Evolutionary conservation across 2,797 vertebrate species (phyloP), one percentile per base, ranked within the genome.

Genomic region (Alectoris magna): DNA sequence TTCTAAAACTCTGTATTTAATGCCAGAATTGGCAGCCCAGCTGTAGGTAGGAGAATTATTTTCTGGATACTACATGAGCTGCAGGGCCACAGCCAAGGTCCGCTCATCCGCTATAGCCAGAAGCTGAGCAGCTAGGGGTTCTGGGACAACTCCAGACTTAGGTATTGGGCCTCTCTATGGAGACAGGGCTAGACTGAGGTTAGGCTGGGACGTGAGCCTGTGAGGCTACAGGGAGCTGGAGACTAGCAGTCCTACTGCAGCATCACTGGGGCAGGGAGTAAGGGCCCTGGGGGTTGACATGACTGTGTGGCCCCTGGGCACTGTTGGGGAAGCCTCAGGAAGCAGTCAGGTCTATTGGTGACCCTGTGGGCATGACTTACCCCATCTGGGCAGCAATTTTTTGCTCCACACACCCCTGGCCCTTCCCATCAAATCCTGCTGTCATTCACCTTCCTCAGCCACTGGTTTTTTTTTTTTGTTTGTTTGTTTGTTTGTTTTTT

Each of bases 221-320:
- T 0, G 2, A 14, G 17, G 2, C 13, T 38, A 9, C 23, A 29
- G 41, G 10, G 14, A 56, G 14, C 31, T 62, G 34, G 67, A 62
- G 29, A 62, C 39, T 0, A 0, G 31, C 17, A 55, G 53, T 11
- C 39, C 18, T 0, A 0, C 27, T 22, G 19, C 0, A 2, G 11
- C 26, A 17, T 9, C 21, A 4, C 24, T 31, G 34, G 39, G 19
- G 34, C 15, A 17, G 19, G 31, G 29, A 55, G 6, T 48, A 48
- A 23, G 12, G 31, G 17, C 14, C 4, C 19, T 14, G 62, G 29
- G 14, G 34, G 29, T 4, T 78, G 17, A 48, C 59, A 19, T 41
- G 34, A 21, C 5, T 5, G 16, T 34, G 51, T 70, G 18, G 15
- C 56, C 51, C 16, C 64, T 53, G 29, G 10, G 14, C 6, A n/a